A percentile compares a stretch with the other conserved stretches of the same genome.
Conservation (phyloP, 2,888 invertebrate species). For the Lepeophtheirus nordmannii region DNA sequence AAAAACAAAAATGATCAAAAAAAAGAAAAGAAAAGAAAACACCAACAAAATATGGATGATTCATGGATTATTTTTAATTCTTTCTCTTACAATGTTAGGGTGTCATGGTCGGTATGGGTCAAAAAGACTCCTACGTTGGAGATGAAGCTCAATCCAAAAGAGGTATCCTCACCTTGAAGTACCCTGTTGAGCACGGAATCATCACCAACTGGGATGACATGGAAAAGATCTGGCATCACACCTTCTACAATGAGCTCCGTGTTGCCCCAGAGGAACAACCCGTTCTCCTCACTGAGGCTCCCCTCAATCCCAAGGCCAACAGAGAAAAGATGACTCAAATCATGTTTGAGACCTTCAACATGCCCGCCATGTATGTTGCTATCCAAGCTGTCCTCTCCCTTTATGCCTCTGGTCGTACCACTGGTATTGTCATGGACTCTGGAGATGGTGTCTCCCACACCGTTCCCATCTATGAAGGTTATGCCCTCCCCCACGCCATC, state of each 20-base stretch:
- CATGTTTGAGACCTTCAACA: constrained; percentile 25
- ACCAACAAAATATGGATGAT: too few species aligned
- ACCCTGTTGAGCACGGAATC: constrained; percentile 78
- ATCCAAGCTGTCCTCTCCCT: constrained; percentile 62
- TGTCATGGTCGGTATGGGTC: constrained; percentile 11
- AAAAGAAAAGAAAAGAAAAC: too few species aligned
- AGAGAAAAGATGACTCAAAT: constrained; percentile 76
- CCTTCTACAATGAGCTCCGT: constrained; percentile 50
- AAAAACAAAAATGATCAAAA: too few species aligned
- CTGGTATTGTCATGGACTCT: constrained; percentile 35
- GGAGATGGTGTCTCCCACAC: constrained; percentile 34
- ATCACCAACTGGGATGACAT: constrained; percentile 97
- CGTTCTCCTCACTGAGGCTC: constrained; percentile 41
- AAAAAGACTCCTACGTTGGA: constrained; percentile 89
- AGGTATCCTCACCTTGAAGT: constrained; percentile 41
- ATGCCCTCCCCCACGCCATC: constrained; percentile 45
- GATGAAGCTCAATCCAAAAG: constrained; percentile 82
- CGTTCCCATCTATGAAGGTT: constrained; percentile 40
- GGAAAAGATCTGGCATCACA: constrained; percentile 99
- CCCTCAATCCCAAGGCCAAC: constrained; percentile 85
- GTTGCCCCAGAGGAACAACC: constrained; percentile 20
- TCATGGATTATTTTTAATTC: not conserved
- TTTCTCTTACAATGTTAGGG: not conserved
- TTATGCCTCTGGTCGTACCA: constrained; percentile 36
- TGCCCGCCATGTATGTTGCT: constrained; percentile 75